These are phyloP conservation scores for Dryobotodes eremita DNA, from an alignment of 2,888 invertebrate genomes.

Conservation along the genomic window DNA sequence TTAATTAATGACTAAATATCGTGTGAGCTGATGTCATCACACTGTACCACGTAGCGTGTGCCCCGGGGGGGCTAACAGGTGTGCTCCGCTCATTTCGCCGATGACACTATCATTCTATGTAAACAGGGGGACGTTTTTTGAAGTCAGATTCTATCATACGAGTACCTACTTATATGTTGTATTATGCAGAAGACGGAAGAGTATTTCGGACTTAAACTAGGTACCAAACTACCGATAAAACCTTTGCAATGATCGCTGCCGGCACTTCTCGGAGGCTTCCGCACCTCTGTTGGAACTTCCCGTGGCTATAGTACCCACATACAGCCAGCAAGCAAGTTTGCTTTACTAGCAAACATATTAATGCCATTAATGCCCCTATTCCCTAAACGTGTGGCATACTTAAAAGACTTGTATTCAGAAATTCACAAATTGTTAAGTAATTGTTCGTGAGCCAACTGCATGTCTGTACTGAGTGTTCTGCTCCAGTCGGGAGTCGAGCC, in stretches of 20 bases:
- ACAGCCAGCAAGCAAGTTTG: background rate
- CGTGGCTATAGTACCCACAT: too few relatives aligned
- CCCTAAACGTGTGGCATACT: background rate
- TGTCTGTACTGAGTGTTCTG: background rate
- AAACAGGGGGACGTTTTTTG: background rate
- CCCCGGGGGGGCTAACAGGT: constrained; percentile 17
- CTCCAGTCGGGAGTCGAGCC: too few relatives aligned
- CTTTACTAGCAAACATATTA: background rate
- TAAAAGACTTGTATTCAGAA: background rate
- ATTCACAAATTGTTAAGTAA: background rate
- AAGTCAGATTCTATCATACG: background rate
- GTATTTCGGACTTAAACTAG: background rate
- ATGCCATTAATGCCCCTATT: background rate
- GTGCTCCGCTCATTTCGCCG: background rate
- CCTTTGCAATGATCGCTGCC: background rate
- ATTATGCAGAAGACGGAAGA: background rate
- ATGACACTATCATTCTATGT: constrained; percentile 8
- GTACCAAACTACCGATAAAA: background rate
- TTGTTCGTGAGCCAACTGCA: background rate
- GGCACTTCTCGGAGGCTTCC: background rate
- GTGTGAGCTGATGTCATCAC: constrained; percentile 32
- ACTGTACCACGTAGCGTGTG: background rate
- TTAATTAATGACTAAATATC: constrained; percentile 16
- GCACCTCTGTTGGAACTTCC: background rate
- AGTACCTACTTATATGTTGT: background rate